Conservation (phyloP, 2,113 vertebrate species). For the Meles meles region DNA sequence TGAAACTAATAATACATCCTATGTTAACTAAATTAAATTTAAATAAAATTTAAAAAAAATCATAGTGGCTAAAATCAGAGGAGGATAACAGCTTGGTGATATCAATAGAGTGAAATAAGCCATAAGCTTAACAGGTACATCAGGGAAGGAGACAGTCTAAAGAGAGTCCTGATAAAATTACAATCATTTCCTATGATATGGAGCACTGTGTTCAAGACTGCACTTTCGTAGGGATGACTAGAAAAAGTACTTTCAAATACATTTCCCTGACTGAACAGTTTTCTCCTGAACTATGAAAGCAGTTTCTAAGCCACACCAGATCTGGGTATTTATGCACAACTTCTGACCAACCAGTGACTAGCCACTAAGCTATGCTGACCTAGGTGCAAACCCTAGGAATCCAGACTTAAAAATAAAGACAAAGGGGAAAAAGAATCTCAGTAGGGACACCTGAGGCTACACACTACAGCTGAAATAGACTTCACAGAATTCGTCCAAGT, state of each 20-base stretch:
- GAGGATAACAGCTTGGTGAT: not conserved
- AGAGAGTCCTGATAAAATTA: not conserved
- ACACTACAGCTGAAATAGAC: not conserved
- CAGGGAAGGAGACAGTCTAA: not conserved
- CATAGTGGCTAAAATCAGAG: not conserved
- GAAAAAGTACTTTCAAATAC: not conserved
- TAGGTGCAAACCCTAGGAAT: not conserved
- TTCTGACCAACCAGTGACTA: not conserved
- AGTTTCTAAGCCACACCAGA: not conserved
- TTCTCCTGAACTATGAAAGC: not conserved
- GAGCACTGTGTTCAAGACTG: not conserved
- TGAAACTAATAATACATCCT: too few relatives aligned
- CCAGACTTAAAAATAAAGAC: not conserved
- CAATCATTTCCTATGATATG: not conserved
- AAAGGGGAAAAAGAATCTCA: not conserved
- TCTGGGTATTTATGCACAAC: not conserved
- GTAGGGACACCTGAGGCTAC: not conserved
- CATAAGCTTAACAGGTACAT: not conserved
- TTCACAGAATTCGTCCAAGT: not conserved
- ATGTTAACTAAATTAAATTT: not conserved
- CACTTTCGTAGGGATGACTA: not conserved
- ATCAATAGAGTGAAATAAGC: not conserved
- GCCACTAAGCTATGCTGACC: not conserved
- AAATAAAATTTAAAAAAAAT: not conserved
- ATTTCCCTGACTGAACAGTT: not conserved